Percentiles rank a stretch among this genome's conserved stretches.
Evolutionary conservation across 35 echinoderm and acorn worm species (phyloP).

Genomic region (Holothuria glaberrima): DNA sequence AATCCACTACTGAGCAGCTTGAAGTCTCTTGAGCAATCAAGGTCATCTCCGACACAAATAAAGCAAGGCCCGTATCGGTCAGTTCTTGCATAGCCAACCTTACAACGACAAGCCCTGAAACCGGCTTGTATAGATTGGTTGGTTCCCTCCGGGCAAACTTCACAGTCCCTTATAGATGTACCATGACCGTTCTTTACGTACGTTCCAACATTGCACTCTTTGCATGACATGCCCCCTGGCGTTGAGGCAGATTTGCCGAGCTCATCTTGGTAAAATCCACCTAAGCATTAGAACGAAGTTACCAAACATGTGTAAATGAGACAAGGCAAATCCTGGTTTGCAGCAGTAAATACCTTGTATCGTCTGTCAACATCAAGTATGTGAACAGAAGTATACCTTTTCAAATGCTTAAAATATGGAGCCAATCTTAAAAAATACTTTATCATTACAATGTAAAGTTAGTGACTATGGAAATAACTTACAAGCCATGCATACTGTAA

Average conservation of each 20-base stretch:
- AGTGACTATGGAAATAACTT: too few relatives aligned
- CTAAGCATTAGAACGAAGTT: too few relatives aligned
- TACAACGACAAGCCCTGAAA: neutral
- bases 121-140: neutral
- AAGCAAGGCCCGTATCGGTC: slow-evolving; percentile 1
- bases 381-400: too few relatives aligned
- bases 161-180: neutral
- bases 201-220: neutral
- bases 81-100: neutral
- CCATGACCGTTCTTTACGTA: neutral
- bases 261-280: neutral
- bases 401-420: too few relatives aligned
- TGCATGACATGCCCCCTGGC: neutral
- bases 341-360: too few relatives aligned
- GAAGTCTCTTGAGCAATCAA: neutral
- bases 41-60: neutral
- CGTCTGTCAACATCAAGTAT: too few relatives aligned
- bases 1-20: neutral
- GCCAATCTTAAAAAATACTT: too few relatives aligned
- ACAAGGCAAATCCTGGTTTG: too few relatives aligned
- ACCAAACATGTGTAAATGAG: too few relatives aligned
- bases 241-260: neutral
- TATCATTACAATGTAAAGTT: too few relatives aligned
- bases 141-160: neutral
- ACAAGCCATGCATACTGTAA: too few relatives aligned